These are phyloP conservation scores for Brevipalpus yothersi DNA, from an alignment of 1,140 invertebrate genomes.

Conservation along the genomic window DNA sequence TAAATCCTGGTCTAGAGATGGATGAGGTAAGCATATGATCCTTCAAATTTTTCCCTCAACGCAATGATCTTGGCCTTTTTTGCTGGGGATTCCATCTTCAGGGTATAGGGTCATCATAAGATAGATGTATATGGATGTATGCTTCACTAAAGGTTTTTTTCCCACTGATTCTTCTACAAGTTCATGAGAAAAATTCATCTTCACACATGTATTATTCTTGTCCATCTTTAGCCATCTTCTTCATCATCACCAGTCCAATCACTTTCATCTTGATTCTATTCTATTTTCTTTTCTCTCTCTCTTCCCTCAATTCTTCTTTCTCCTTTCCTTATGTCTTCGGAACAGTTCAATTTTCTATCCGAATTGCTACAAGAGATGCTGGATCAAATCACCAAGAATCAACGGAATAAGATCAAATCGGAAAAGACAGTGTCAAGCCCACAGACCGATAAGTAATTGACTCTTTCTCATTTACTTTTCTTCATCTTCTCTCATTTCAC, in stretches of 20 bases:
- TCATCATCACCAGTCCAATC: neutral
- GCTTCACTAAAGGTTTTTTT: too few relatives aligned
- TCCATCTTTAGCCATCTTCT: too few relatives aligned
- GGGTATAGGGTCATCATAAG: too few relatives aligned
- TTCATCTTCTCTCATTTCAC: too few relatives aligned
- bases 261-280: neutral
- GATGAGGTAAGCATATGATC: conserved; percentile 46
- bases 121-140: too few relatives aligned
- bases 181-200: neutral
- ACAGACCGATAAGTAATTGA: neutral
- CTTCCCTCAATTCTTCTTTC: neutral
- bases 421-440: neutral
- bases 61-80: too few relatives aligned
- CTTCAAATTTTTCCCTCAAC: neutral
- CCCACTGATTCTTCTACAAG: too few relatives aligned
- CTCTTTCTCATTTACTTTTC: too few relatives aligned
- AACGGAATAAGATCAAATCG: conserved; percentile 10
- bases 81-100: too few relatives aligned
- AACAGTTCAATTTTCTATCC: conserved; percentile 14
- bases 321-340: neutral
- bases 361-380: conserved; percentile 15
- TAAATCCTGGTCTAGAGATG: conserved; percentile 63
- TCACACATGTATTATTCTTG: too few relatives aligned
- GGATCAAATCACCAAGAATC: conserved; percentile 14
- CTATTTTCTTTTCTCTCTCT: neutral